phyloP scores from a whole-genome alignment of 2,888 invertebrate genomes.

The Pecten maximus region DNA sequence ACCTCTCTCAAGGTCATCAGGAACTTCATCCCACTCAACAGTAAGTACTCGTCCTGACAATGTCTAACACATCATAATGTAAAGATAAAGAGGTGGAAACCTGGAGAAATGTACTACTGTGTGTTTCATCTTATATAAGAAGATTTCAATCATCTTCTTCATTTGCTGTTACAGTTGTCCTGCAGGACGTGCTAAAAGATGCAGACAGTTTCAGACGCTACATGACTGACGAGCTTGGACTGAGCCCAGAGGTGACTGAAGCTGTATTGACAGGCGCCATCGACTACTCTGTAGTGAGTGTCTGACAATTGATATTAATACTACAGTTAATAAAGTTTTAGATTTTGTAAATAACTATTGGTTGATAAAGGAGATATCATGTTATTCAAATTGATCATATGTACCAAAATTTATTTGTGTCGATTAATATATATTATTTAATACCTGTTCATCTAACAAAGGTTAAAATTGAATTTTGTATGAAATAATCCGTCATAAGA shows the following conservation, averaged over 20 bases:
- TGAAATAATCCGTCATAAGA: too few relatives aligned
- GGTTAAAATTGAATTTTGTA: too few relatives aligned
- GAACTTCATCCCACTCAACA: constrained; percentile 59
- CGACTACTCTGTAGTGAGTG: constrained; percentile 71
- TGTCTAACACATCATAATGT: background rate
- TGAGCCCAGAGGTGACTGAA: constrained; percentile 63
- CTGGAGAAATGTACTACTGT: background rate
- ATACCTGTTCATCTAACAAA: too few relatives aligned
- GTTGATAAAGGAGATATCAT: too few relatives aligned
- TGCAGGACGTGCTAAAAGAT: constrained; percentile 70
- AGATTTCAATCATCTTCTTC: background rate
- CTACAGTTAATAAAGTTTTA: background rate
- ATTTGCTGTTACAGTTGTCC: constrained; percentile 62
- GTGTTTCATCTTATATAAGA: background rate
- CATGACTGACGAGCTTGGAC: constrained; percentile 62
- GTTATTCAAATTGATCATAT: too few relatives aligned
- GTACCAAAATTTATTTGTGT: too few relatives aligned
- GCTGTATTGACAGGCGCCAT: constrained; percentile 68
- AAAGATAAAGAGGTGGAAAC: background rate
- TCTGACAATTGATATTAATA: background rate
- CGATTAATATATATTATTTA: too few relatives aligned
- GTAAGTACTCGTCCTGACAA: constrained; percentile 49
- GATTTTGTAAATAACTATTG: too few relatives aligned
- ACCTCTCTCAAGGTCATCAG: constrained; percentile 68
- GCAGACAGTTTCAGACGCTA: constrained; percentile 59